Percentiles rank a stretch among this genome's conserved stretches.
These are phyloP conservation scores for Malurus alboscapulatus DNA, from an alignment of 2,113 vertebrate genomes.

Conservation along the genomic window DNA sequence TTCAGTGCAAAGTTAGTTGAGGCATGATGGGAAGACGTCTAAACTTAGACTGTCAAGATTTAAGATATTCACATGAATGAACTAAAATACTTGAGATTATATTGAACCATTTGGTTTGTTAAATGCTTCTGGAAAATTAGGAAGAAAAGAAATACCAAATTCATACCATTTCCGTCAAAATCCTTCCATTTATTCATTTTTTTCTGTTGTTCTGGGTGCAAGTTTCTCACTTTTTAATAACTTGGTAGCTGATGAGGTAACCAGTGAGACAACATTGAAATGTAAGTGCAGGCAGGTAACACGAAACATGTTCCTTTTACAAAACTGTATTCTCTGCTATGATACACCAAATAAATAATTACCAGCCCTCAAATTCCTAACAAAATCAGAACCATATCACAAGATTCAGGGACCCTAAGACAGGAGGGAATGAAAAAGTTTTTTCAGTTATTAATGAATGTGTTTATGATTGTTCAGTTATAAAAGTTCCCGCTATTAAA, in stretches of 20 bases:
- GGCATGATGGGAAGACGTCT: neutral
- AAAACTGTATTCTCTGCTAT: neutral
- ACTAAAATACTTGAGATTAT: neutral
- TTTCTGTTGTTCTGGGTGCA: neutral
- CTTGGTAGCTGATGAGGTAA: neutral
- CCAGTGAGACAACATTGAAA: neutral
- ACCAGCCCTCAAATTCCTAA: neutral
- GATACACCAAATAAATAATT: neutral
- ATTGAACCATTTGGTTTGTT: neutral
- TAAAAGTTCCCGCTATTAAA: neutral
- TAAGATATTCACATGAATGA: neutral
- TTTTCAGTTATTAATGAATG: neutral
- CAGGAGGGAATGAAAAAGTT: neutral
- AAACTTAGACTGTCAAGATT: neutral
- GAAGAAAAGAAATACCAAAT: neutral
- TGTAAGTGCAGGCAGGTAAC: neutral
- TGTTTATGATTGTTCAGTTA: neutral
- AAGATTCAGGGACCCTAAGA: neutral
- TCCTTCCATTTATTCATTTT: neutral
- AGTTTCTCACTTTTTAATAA: neutral
- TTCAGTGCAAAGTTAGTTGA: neutral
- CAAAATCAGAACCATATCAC: neutral
- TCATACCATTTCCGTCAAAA: neutral
- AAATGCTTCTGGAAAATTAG: neutral
- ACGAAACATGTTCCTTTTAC: neutral